Evolutionary conservation across 2,113 vertebrate genomes (phyloP).

Genomic region (Seriola dumerili): DNA sequence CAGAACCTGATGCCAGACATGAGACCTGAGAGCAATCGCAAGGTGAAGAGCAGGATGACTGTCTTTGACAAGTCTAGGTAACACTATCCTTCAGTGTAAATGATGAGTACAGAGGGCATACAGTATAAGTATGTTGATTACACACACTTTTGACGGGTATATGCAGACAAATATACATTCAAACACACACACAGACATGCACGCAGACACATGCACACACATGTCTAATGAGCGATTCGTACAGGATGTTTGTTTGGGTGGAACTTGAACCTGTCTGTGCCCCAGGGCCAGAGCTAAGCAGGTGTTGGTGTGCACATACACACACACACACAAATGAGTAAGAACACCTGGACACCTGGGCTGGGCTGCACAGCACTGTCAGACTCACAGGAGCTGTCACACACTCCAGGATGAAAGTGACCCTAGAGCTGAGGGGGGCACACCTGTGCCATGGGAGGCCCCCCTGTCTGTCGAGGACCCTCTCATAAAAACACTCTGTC

Average conservation of each 20-base stretch:
- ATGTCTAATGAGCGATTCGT: slow-evolving; percentile 57
- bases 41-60: slow-evolving; percentile 65
- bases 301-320: slow-evolving; percentile 56
- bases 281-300: slow-evolving; percentile 63
- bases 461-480: slow-evolving; percentile 60
- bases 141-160: slow-evolving; percentile 46
- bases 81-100: slow-evolving; percentile 71
- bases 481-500: slow-evolving; percentile 64
- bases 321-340: slow-evolving; percentile 41
- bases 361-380: slow-evolving; percentile 50
- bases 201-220: slow-evolving; percentile 11
- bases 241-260: slow-evolving; percentile 77
- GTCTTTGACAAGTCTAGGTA: slow-evolving; percentile 63
- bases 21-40: slow-evolving; percentile 67
- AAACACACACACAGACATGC: slow-evolving; percentile 3
- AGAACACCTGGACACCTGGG: slow-evolving; percentile 77
- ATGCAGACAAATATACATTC: slow-evolving; percentile 42
- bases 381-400: slow-evolving; percentile 73
- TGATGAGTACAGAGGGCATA: slow-evolving; percentile 61
- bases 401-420: slow-evolving; percentile 71
- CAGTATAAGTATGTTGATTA: slow-evolving; percentile 58
- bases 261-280: slow-evolving; percentile 76
- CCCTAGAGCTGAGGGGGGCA: slow-evolving; percentile 66
- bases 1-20: slow-evolving; percentile 58
- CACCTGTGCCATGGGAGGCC: slow-evolving; percentile 73